Evolutionary conservation across 2,113 vertebrate species (phyloP).

Genomic region (Pseudorasbora parva): DNA sequence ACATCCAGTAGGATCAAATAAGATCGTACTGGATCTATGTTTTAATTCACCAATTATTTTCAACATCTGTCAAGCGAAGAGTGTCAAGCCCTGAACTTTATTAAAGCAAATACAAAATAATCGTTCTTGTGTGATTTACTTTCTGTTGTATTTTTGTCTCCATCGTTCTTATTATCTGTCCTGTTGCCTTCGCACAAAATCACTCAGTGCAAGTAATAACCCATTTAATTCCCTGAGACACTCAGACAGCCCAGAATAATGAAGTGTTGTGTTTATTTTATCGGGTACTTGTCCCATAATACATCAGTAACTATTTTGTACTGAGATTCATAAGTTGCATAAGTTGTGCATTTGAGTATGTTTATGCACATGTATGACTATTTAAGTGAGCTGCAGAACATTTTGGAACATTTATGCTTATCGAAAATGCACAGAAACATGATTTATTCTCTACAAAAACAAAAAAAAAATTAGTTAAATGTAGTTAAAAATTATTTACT

Average conservation of each 20-base stretch:
- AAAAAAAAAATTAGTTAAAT: no score
- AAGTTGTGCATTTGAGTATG: no score
- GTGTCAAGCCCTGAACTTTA: not conserved
- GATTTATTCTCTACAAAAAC: no score
- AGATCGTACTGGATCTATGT: no score
- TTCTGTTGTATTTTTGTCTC: not conserved
- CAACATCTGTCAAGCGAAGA: not conserved
- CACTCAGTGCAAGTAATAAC: not conserved
- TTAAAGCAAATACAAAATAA: not conserved
- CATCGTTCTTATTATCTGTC: not conserved
- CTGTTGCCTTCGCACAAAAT: not conserved
- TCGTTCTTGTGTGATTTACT: not conserved
- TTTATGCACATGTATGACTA: no score
- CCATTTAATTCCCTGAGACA: not conserved
- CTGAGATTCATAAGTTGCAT: no score
- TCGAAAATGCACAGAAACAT: no score
- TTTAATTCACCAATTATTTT: not conserved
- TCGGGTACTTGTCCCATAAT: not conserved
- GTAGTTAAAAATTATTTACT: not conserved
- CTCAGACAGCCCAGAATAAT: not conserved
- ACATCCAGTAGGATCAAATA: not conserved
- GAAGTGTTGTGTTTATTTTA: not conserved
- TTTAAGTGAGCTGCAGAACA: no score
- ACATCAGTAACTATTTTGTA: no score
- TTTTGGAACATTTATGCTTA: no score